Conservation (phyloP, 2,113 vertebrate species). For the Todiramphus saurophagus region DNA sequence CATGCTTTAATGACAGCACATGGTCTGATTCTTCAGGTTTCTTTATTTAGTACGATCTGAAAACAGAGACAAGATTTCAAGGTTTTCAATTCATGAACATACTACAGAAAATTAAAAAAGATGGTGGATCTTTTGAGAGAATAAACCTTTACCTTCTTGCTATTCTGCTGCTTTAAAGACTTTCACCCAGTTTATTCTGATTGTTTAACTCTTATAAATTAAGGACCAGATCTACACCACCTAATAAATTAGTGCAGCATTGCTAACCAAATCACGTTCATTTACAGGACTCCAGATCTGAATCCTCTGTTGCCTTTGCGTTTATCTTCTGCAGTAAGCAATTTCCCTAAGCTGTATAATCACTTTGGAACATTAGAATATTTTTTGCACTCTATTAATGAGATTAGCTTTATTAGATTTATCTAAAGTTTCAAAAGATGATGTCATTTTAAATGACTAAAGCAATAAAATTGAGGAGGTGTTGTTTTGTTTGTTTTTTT, state of each 20-base stretch:
- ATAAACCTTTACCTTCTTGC: background rate
- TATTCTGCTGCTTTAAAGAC: background rate
- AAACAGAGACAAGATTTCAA: background rate
- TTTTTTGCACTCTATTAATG: conserved; percentile 16
- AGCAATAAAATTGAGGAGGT: background rate
- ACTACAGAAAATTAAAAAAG: background rate
- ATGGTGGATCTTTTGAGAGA: background rate
- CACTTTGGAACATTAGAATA: background rate
- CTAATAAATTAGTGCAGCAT: background rate
- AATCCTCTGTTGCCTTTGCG: background rate
- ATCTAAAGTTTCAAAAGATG: conserved; percentile 29
- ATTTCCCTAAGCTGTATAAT: conserved; percentile 1
- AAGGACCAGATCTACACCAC: background rate
- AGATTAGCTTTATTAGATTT: conserved; percentile 8
- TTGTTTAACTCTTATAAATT: background rate
- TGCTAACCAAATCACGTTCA: background rate
- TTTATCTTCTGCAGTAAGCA: background rate
- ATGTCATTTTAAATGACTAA: conserved; percentile 34
- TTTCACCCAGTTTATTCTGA: background rate
- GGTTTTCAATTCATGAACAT: background rate
- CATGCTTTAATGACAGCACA: background rate
- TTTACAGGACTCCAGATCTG: background rate
- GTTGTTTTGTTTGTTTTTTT: background rate
- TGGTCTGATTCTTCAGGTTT: background rate
- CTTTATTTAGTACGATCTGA: background rate